Evolutionary conservation across 2,888 invertebrate genomes (phyloP), one percentile per base, ranked within the genome.

Genomic region (Drosophila birchii): DNA sequence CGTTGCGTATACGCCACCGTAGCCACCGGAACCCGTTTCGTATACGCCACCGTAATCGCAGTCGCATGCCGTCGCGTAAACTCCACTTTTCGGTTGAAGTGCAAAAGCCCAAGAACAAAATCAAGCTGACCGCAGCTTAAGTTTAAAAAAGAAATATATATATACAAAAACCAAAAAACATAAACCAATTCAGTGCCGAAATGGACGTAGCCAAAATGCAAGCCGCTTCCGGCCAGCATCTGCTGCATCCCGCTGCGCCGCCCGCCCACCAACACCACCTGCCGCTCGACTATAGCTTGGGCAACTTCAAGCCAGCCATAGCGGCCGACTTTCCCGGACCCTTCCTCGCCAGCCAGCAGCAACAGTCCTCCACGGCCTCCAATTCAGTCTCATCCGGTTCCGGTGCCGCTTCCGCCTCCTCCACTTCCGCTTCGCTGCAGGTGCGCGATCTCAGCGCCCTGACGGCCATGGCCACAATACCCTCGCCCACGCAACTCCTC

Each of bases 231-330:
- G 78, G 78, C 56, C 88, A 87, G 75, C 88, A 88, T 78, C 69
- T 78, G 51, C 75, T 80, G 68, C 87, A 81, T 72, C 66, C 71
- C 51, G 80, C 78, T 51, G 77, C 83, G 23, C 77, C 82, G 62
- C 82, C 74, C 62, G 68, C 76, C 68, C 90, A 83, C 59, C 90
- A 78, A 67, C 90, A 81, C 74, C 91, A 92, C 77, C 83, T 92
- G 82, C 91, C 91, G 66, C 79, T 92, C 63, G 91, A 92, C 77
- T 92, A 92, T 60, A 92, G 91, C 72, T 68, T 92, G 78, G 92
- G 92, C 44, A 91, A 91, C 78, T 91, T 91, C 59, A 91, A 91
- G 78, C 91, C 91, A 20, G 91, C 91, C 45, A 90, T 91, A 54
- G 92, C 88, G 45, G 77, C 86, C 20, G 91, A 91, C 75, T 92